Conservation (phyloP, 2,888 invertebrate genomes). For the Ischnura elegans region DNA sequence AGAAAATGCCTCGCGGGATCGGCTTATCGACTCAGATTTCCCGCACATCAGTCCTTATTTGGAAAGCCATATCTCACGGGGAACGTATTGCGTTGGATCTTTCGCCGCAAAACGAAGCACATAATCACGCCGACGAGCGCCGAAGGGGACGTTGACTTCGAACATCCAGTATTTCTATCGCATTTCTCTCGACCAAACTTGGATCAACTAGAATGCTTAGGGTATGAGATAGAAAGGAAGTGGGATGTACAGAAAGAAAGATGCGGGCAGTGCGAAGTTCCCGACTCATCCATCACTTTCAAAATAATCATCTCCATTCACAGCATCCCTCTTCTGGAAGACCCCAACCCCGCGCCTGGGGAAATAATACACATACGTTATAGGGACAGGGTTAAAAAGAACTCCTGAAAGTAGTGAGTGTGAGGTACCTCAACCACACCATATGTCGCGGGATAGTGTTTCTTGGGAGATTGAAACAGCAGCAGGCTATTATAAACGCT, state of each 20-base stretch:
- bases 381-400: constrained; percentile 56
- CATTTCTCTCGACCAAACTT: background rate
- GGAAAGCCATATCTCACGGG: background rate
- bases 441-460: constrained; percentile 36
- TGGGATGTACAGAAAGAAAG: background rate
- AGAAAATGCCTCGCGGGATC: background rate
- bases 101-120: background rate
- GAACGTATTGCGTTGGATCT: background rate
- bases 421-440: background rate
- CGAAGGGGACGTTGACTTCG: background rate
- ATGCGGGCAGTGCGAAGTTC: background rate
- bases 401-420: background rate
- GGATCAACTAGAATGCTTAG: background rate
- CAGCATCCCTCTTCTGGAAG: background rate
- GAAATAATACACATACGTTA: background rate
- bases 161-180: background rate
- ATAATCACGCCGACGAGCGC: background rate
- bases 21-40: background rate
- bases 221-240: background rate
- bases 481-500: constrained; percentile 60
- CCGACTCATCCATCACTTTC: constrained; percentile 55
- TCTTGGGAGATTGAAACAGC: constrained; percentile 53
- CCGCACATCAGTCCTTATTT: background rate
- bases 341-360: background rate
- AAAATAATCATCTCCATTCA: constrained; percentile 51